Evolutionary conservation across 23 tunicate genomes (phyloP), one percentile per base, ranked within the genome.

Genomic region (Trididemnum nubilum): DNA sequence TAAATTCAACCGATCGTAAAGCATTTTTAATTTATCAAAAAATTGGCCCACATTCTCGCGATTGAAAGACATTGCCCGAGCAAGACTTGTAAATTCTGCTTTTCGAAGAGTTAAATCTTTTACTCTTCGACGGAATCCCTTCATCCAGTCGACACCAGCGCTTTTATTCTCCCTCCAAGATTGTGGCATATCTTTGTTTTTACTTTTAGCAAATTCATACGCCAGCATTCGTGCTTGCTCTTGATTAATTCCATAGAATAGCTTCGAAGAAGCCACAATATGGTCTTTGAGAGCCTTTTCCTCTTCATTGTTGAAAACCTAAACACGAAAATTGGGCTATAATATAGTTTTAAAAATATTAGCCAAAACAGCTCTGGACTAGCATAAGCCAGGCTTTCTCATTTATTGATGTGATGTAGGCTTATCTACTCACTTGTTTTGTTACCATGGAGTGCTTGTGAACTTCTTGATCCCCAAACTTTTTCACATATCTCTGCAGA

Each of bases 81-180:
- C 87, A n/a, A 71, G 61, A 72, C 87, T 83, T 2, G 87, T 83
- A 3, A 80, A 57, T 59, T 83, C 80, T 19, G 87, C 50, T 21
- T 72, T 72, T 35, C 87, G 51, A 52, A 83, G 51, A 36, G 49
- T 72, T 26, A 83, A 57, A 27, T 57, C 34, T 21, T 50, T 49
- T 24, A 61, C 35, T 72, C 80, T 52, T 52, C 27, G 28, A 52
- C 87, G 87, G 49, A 83, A 83, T 28, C 87, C 87, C 35, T 33
- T 51, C 25, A 83, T 35, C 87, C 87, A 83, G 73, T 83, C 79
- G 9, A 36, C 80, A 2, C 87, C 87, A 44, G 87, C 87, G 15
- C 29, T 36, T 33, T 72, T 52, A 32, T 83, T 83, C 5, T 33
- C 32, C 2, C 27, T 36, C 87, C 80, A 83, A 32, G 50, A 71